Evolutionary conservation across 2,888 invertebrate species (phyloP).

Genomic region (Limnephilus marmoratus): DNA sequence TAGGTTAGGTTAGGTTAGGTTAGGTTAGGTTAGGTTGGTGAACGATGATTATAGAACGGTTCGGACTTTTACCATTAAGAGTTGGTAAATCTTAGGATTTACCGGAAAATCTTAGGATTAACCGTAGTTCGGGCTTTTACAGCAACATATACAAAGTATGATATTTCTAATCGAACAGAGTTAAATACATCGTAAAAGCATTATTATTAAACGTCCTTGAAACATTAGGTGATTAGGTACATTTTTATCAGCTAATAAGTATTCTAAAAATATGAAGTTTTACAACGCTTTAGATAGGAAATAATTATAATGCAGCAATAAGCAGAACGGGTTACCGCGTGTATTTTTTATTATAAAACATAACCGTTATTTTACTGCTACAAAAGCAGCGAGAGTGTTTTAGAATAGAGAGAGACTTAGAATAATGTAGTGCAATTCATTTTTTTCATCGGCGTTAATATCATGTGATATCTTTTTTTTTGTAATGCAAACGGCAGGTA

Average conservation of each 20-base stretch:
- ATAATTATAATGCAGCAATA: conserved; percentile 1
- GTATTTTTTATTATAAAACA: neutral
- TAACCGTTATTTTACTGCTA: neutral
- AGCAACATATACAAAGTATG: neutral
- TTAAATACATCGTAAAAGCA: neutral
- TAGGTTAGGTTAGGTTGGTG: too few relatives aligned
- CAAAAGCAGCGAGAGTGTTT: neutral
- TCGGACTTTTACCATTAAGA: too few relatives aligned
- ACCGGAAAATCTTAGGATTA: too few relatives aligned
- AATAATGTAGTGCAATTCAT: neutral
- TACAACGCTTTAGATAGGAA: neutral
- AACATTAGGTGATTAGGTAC: neutral
- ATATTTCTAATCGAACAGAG: neutral
- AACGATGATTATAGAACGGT: too few relatives aligned
- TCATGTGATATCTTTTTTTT: neutral
- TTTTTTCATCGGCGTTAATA: neutral
- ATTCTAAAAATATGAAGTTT: neutral
- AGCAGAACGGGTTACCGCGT: neutral
- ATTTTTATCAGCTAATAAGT: neutral
- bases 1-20: too few relatives aligned
- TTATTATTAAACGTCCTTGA: neutral
- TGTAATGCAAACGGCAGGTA: too few relatives aligned
- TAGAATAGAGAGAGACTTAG: neutral
- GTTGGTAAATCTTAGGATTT: too few relatives aligned
- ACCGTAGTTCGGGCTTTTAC: too few relatives aligned